phyloP scores from a whole-genome alignment of 53 echinoderm and acorn worm genomes.

The Temnopleurus reevesii region DNA sequence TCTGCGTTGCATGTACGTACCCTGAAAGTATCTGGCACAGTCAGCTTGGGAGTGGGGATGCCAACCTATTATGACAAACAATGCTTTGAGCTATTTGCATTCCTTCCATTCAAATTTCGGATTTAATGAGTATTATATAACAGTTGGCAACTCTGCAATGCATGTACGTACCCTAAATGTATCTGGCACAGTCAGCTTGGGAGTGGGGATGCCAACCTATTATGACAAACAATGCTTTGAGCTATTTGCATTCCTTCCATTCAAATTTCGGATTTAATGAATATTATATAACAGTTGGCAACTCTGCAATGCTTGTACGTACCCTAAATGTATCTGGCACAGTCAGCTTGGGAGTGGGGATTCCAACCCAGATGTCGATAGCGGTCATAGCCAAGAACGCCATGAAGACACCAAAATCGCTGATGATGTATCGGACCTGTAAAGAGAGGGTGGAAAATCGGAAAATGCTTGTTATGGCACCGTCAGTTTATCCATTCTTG shows the following conservation, averaged over 20 bases:
- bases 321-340: conserved; percentile 88
- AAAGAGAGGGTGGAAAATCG: background rate
- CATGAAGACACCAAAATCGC: conserved; percentile 91
- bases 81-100: too few relatives aligned
- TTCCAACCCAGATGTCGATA: conserved; percentile 78
- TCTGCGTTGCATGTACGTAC: too few relatives aligned
- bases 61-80: too few relatives aligned
- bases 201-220: conserved; percentile 83
- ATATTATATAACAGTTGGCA: too few relatives aligned
- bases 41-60: conserved; percentile 87
- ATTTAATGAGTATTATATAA: too few relatives aligned
- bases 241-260: too few relatives aligned
- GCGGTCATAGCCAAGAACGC: conserved; percentile 90
- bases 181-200: conserved; percentile 86
- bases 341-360: conserved; percentile 88
- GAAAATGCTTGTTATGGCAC: background rate
- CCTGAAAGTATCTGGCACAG: conserved; percentile 84
- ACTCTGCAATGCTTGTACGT: too few relatives aligned
- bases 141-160: too few relatives aligned
- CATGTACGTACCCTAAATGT: conserved; percentile 80
- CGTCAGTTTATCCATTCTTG: background rate
- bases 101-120: too few relatives aligned
- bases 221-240: too few relatives aligned
- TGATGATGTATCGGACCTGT: conserved; percentile 87
- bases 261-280: too few relatives aligned